phyloP scores from a whole-genome alignment of 1,140 invertebrate genomes.

The Dendroctonus valens region DNA sequence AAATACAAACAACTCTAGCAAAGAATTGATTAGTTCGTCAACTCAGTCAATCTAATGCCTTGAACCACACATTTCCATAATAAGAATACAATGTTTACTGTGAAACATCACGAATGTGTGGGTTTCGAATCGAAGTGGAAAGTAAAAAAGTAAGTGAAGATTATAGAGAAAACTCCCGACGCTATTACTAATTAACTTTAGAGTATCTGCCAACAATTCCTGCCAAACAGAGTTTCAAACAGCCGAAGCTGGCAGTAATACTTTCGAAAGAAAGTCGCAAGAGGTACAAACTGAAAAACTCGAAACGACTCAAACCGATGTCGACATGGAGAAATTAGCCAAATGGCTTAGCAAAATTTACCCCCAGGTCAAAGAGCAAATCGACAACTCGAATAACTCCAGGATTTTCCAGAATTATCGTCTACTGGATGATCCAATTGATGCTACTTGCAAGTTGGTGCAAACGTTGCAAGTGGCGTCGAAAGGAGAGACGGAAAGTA shows the following conservation, averaged over 20 bases:
- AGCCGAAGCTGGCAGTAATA: slow-evolving; percentile 31
- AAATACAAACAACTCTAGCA: no score
- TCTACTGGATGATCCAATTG: slow-evolving; percentile 26
- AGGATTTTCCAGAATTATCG: slow-evolving; percentile 41
- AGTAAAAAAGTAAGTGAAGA: slow-evolving; percentile 41
- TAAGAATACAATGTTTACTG: slow-evolving; percentile 38
- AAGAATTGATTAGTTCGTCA: no score
- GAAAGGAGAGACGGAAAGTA: slow-evolving; percentile 22
- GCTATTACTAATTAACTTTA: slow-evolving; percentile 24
- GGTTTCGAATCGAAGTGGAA: slow-evolving; percentile 48
- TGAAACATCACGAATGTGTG: slow-evolving; percentile 46
- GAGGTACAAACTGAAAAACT: slow-evolving; percentile 40
- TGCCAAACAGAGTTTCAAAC: slow-evolving; percentile 39
- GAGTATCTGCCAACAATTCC: slow-evolving; percentile 35
- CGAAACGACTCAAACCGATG: slow-evolving; percentile 16
- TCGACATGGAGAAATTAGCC: slow-evolving; percentile 44
- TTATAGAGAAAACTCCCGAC: neutral
- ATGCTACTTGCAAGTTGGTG: slow-evolving; percentile 36
- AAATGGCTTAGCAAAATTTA: slow-evolving; percentile 43
- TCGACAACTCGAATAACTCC: slow-evolving; percentile 41
- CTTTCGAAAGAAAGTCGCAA: slow-evolving; percentile 12
- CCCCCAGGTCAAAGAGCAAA: slow-evolving; percentile 42
- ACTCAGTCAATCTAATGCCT: no score
- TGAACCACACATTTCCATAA: no score
- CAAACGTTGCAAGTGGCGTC: slow-evolving; percentile 36